These are phyloP conservation scores for Muscicapa striata DNA, from an alignment of 2,797 vertebrate genomes.

Conservation along the genomic window DNA sequence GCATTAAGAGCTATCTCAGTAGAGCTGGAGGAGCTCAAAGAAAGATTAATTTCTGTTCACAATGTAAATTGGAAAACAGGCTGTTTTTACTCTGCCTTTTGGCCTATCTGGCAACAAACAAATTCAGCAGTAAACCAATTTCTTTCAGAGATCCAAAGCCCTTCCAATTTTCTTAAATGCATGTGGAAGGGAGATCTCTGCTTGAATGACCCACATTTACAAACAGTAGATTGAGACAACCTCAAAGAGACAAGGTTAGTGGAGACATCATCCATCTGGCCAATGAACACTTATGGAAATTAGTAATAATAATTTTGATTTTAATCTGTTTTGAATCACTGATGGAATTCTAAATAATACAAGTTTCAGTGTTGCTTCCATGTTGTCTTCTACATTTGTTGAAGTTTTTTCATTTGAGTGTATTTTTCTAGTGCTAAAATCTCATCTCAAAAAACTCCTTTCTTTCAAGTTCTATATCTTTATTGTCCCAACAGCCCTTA, in stretches of 20 bases:
- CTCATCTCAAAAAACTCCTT: background rate
- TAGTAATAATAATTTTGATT: background rate
- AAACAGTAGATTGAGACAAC: background rate
- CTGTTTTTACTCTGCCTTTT: background rate
- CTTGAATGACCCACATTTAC: background rate
- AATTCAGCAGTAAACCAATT: background rate
- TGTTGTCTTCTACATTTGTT: background rate
- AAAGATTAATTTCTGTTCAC: background rate
- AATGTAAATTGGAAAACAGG: background rate
- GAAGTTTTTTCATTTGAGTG: background rate
- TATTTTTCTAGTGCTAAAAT: background rate
- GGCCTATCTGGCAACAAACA: background rate
- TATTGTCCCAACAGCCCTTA: background rate
- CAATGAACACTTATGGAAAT: background rate
- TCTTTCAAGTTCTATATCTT: background rate
- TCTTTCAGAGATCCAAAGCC: background rate
- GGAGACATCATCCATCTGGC: background rate
- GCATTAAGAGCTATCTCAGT: background rate
- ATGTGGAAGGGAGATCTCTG: background rate
- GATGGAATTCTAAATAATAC: background rate
- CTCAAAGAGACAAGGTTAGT: background rate
- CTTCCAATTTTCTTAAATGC: background rate
- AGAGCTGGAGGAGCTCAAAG: background rate
- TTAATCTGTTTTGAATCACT: background rate
- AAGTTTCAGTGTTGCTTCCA: background rate